Evolutionary conservation across 2,797 vertebrate genomes (phyloP).

Genomic region (Harpagifer antarcticus): DNA sequence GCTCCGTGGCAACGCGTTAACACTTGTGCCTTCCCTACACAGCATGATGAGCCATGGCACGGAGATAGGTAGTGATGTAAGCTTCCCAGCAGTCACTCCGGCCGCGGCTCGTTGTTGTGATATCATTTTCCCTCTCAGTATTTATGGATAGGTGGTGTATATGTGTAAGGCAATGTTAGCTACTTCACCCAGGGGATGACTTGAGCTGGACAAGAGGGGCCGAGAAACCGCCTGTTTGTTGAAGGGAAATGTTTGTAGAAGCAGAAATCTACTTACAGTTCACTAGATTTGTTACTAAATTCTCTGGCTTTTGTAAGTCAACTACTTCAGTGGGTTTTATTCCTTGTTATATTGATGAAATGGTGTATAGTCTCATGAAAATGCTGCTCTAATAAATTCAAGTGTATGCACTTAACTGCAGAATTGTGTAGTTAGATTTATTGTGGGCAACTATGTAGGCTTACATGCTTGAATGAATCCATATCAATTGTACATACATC

Average conservation of each 20-base stretch:
- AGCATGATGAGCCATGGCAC: conserved; percentile 61
- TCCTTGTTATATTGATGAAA: conserved; percentile 18
- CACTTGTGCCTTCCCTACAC: conserved; percentile 52
- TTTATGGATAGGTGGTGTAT: conserved; percentile 49
- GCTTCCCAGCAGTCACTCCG: conserved; percentile 27
- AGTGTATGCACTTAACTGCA: background rate
- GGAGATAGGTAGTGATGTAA: conserved; percentile 72
- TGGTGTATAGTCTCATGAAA: conserved; percentile 15
- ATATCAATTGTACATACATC: background rate
- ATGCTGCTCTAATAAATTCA: background rate
- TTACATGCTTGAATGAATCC: background rate
- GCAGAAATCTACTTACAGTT: background rate
- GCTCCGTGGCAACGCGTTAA: conserved; percentile 65
- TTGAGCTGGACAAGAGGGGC: background rate
- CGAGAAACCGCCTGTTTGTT: background rate
- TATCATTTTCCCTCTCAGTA: conserved; percentile 58
- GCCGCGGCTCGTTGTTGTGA: conserved; percentile 48
- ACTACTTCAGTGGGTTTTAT: conserved; percentile 8
- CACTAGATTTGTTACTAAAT: conserved; percentile 15
- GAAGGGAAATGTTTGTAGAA: background rate
- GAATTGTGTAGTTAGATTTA: conserved; percentile 1
- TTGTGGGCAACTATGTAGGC: background rate
- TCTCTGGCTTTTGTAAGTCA: background rate
- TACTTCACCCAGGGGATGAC: conserved; percentile 14
- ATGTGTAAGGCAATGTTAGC: conserved; percentile 34